These are phyloP conservation scores for Catharus minimus DNA, from an alignment of 2,113 vertebrate genomes.

Conservation along the genomic window DNA sequence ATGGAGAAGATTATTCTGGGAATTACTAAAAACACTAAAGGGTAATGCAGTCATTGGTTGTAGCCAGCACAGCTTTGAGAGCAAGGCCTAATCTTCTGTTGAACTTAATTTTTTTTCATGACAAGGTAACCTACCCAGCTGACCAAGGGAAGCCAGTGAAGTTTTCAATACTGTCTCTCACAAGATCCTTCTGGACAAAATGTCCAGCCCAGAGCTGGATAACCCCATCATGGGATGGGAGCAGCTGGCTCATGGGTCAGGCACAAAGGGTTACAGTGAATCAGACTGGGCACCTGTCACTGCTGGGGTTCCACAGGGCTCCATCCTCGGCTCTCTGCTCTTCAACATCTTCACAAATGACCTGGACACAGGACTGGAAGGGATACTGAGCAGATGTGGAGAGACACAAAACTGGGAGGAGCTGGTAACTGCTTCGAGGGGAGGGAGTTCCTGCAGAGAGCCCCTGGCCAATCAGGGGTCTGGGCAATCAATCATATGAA, in stretches of 20 bases:
- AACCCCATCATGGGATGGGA: background rate
- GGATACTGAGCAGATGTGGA: background rate
- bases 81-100: background rate
- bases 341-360: background rate
- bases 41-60: no score
- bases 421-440: rapidly evolving
- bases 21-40: background rate
- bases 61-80: rapidly evolving
- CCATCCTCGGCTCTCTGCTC: background rate
- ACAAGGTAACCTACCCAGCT: background rate
- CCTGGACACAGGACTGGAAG: background rate
- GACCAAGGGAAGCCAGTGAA: background rate
- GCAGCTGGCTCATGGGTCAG: rapidly evolving
- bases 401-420: background rate
- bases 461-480: no score
- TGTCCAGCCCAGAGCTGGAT: background rate
- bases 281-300: background rate
- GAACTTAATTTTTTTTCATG: background rate
- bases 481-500: background rate
- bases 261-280: background rate
- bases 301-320: background rate
- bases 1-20: background rate
- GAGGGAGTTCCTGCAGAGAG: background rate
- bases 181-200: background rate
- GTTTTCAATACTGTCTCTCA: background rate